phyloP scores from a whole-genome alignment of 1,140 invertebrate species.

The Saccostrea glomerata region DNA sequence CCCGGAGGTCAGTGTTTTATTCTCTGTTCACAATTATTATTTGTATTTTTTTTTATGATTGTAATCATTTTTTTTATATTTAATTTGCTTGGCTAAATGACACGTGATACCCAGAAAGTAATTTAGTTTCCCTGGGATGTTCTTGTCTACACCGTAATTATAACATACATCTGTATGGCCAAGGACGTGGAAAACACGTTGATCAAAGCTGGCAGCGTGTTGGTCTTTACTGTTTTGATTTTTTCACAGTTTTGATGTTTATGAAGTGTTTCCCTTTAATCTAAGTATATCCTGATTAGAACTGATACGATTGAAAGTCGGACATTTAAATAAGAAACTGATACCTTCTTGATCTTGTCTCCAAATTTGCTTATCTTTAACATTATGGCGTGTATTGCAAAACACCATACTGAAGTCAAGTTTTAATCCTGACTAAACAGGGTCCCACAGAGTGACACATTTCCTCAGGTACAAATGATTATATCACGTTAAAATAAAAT shows the following conservation, averaged over 20 bases:
- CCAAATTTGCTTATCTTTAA: neutral
- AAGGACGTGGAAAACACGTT: neutral
- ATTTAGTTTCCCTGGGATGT: neutral
- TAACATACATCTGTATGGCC: neutral
- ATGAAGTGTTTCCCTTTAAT: neutral
- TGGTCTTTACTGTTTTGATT: neutral
- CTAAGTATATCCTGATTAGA: neutral
- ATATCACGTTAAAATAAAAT: conserved; percentile 9
- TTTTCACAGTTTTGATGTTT: neutral
- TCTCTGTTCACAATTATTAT: too few species aligned
- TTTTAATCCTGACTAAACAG: neutral
- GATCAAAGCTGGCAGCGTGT: neutral
- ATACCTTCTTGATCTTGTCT: conserved; percentile 1
- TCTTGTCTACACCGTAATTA: neutral
- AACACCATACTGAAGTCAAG: neutral
- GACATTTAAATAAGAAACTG: neutral
- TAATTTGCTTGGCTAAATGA: too few species aligned
- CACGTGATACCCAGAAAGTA: too few species aligned
- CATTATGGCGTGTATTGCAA: neutral
- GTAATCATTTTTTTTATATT: too few species aligned
- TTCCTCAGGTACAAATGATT: neutral
- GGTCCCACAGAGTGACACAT: neutral
- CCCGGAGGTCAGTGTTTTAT: too few species aligned
- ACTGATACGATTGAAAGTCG: neutral
- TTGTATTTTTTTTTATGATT: too few species aligned